phyloP scores from a whole-genome alignment of 2,888 invertebrate species.

The Timandra comae region DNA sequence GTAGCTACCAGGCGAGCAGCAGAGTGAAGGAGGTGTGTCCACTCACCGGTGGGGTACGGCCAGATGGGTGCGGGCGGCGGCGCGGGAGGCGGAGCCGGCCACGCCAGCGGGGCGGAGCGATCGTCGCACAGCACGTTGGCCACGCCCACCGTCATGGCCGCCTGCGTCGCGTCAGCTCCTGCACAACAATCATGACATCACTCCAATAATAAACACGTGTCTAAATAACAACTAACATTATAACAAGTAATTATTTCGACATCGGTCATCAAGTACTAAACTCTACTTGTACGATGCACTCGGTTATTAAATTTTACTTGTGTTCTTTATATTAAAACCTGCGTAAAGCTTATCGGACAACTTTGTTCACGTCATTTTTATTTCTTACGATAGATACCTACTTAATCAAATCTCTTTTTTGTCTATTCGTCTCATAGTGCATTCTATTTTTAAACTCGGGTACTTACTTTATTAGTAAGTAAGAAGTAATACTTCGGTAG shows the following conservation, averaged over 20 bases:
- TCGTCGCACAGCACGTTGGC: conserved; percentile 81
- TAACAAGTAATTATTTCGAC: neutral
- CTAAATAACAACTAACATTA: neutral
- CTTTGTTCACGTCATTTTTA: too few relatives aligned
- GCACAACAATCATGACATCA: conserved; percentile 58
- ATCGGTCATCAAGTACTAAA: too few relatives aligned
- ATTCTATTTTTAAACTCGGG: too few relatives aligned
- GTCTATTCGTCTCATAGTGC: too few relatives aligned
- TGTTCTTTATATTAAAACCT: too few relatives aligned
- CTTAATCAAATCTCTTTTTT: too few relatives aligned
- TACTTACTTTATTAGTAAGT: too few relatives aligned
- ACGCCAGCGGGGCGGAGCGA: conserved; percentile 77
- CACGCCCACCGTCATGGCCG: conserved; percentile 81
- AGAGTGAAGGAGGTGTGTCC: conserved; percentile 56
- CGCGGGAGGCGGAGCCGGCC: conserved; percentile 71
- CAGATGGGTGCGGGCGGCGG: conserved; percentile 84
- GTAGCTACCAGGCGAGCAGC: conserved; percentile 72
- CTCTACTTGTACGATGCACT: too few relatives aligned
- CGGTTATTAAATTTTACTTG: too few relatives aligned
- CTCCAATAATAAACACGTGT: conserved; percentile 39
- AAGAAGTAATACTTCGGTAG: too few relatives aligned
- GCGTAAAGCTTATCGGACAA: too few relatives aligned
- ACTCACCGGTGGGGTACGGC: conserved; percentile 85
- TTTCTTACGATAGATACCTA: too few relatives aligned
- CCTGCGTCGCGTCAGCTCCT: conserved; percentile 78